Base-by-base conservation (phyloP, 1,140 invertebrate species). In the Druon quercuslanigerum region DNA sequence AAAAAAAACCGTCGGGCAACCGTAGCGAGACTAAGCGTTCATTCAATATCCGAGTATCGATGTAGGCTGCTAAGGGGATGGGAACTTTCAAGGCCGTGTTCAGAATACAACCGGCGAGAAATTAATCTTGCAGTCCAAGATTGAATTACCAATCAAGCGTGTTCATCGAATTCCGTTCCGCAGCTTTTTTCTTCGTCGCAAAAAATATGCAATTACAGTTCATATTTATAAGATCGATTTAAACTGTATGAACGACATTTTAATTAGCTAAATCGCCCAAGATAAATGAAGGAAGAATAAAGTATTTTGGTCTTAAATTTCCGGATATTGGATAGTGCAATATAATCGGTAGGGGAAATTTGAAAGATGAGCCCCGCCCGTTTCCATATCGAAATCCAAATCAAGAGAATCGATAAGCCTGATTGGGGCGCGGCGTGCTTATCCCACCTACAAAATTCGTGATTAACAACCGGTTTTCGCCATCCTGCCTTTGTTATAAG, bases 31-130 rank as follows among this genome's bases (percentile, higher is more conserved):
- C 75, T 79, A 57, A 46, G 13, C 50, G 40, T 60, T 74, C 71
- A 76, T 52, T 76, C 75, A 52, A 71, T 74, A 57, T 66, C 57
- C 20, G 25, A 80, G 25, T 73, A 56, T 80, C 73, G 56, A 80
- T 77, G 57, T 71, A 73, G 54, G 54, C 50, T 72, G 71, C 54
- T 56, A 25, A 46, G 16, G 19, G 50, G 66, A 60, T 20, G 51
- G 50, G 73, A 71, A 6, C 14, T 70, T 70, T 70, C 71, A 66
- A 50, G 72, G 46, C n/a, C 17, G 54, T 14, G 66, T 70, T 25
- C 60, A 66, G 60, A 66, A 66, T 66, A 66, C 60, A 66, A 40
- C 60, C 25, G n/a, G 60, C 25, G 60, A 66, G 14, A 25, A 66
- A 66, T 66, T 66, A 66, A 66, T 66, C 60, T 66, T 66, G 20